Evolutionary conservation across 2,888 invertebrate species (phyloP), one percentile per base, ranked within the genome.

Genomic region (Spisula subtruncata): DNA sequence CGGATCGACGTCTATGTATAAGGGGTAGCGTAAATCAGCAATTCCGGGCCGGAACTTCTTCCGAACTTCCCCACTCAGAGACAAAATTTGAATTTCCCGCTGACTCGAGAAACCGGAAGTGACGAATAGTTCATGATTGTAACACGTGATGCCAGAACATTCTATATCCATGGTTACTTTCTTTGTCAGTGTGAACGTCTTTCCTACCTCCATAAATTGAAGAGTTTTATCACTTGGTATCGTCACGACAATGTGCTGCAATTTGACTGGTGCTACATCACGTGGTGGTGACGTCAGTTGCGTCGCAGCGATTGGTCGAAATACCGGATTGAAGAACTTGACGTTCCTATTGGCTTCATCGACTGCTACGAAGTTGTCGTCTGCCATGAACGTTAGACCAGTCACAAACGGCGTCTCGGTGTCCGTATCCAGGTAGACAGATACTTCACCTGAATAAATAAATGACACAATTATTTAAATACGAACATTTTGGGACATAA

Each of bases 81-180:
- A 89, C 16, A 92, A 54, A 20, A 92, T 79, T 79, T 90, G 91
- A 54, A 92, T 91, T 87, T 92, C 89, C 16, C 92, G 88, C 46
- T 91, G 87, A 14, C 75, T 88, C 10, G 92, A 88, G 87, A 92
- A 92, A 10, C 92, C 92, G 88, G 90, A 89, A 80, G 92, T 92
- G 82, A 92, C 84, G 88, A 89, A 92, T 29, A 92, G 84, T 60
- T 92, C 91, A 32, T 92, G 84, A 54, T 89, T 88, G 54, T 86
- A 89, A 81, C 86, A 92, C 60, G 91, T 89, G 66, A 92, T 88
- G 35, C 92, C 92, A n/a, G 83, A 91, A 81, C 92, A 92, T 60
- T 92, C 92, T 18, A 92, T 83, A 20, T 92, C 92, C 41, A 92
- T 16, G 14, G 82, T 82, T 12, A 92, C 66, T 79, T 90, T 89